A percentile compares a stretch with the other conserved stretches of the same genome.
Conservation (phyloP, 1,140 invertebrate genomes). For the Contarinia nasturtii region DNA sequence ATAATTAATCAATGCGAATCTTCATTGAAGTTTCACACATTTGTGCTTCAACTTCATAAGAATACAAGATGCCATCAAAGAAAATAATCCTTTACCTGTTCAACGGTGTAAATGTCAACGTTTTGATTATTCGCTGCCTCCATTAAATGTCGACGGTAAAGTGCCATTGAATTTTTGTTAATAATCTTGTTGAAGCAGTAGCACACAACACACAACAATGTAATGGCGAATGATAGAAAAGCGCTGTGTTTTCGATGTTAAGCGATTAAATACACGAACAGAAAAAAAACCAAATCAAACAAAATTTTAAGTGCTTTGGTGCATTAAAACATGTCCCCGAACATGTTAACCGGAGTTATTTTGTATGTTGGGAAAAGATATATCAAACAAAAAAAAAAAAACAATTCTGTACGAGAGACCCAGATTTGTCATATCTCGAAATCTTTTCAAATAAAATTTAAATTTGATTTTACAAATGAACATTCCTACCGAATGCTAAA, state of each 20-base stretch:
- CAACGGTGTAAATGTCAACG: slow-evolving; percentile 41
- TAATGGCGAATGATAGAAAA: slow-evolving; percentile 39
- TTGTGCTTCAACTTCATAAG: neutral
- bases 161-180: slow-evolving; percentile 21
- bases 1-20: neutral
- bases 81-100: slow-evolving; percentile 28
- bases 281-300: slow-evolving; percentile 3
- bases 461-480: too few species aligned
- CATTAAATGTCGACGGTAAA: slow-evolving; percentile 27
- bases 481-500: too few species aligned
- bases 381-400: too few species aligned
- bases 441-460: too few species aligned
- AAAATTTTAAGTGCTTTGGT: slow-evolving; percentile 1
- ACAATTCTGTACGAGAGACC: too few species aligned
- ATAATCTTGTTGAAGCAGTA: slow-evolving; percentile 45
- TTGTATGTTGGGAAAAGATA: neutral
- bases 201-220: slow-evolving; percentile 37
- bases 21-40: neutral
- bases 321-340: neutral
- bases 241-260: slow-evolving; percentile 25
- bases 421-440: too few species aligned
- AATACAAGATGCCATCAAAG: neutral
- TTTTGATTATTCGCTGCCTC: slow-evolving; percentile 34
- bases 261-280: neutral
- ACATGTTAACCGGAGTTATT: neutral